Base-by-base conservation (phyloP, 1,140 invertebrate genomes). In the Nymphalis io region DNA sequence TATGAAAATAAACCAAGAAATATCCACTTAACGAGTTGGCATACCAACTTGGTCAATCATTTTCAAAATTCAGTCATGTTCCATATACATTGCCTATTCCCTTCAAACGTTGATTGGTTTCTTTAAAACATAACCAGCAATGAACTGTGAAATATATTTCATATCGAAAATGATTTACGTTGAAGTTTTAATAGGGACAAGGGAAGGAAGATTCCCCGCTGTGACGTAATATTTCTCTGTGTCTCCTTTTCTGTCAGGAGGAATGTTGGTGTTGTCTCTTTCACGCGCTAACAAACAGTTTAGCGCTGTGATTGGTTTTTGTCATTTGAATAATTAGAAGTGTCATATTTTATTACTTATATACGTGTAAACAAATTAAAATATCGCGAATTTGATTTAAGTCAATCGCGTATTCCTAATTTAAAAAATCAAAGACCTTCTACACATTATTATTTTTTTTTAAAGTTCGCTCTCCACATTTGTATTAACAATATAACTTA, bases 1-100 rank as follows among this genome's bases (percentile, higher is more conserved):
- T 91, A 89, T 84, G 86, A 88, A 90, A 91, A 91, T 89, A 89
- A 89, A 91, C 83, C 78, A 89, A 89, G 83, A 85, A 76, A 82
- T 79, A 70, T 63, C 73, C 64, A 74, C 73, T 82, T 89, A 91
- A 91, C 89, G 87, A 91, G 86, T 78, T 81, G 65, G 40, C 38
- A 62, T 81, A 83, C 80, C 78, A 80, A 74, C 39, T 55, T 55
- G 4, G 20, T 8, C 6, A 15, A 33, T 38, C 38, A n/a, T 18
- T 10, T 61, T 13, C 33, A 33, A 3, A 16, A 15, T 13, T 23
- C 15, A 13, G 15, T 15, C 10, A 40, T 42, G n/a, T 61, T 16
- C 15, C 46, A 59, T 23, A 67, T 81, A 69, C 82, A 81, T 76
- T 80, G 75, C 71, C 66, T 16, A 20, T 0, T 51, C 74, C 13